Percentiles rank a stretch among this genome's conserved stretches.
Evolutionary conservation across 1,140 invertebrate species (phyloP).

Genomic region (Cotesia vestalis): DNA sequence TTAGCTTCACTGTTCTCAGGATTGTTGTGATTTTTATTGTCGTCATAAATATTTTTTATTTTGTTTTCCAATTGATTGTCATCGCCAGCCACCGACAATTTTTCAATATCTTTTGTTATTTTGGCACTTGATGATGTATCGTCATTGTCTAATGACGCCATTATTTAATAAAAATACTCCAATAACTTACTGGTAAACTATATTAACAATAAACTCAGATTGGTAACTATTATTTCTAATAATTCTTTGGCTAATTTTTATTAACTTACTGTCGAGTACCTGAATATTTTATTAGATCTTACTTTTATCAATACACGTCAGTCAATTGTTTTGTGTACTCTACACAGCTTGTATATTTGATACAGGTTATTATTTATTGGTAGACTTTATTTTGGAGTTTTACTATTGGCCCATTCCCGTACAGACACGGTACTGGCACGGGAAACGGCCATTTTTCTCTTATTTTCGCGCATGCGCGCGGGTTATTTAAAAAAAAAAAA

Average conservation of each 20-base stretch:
- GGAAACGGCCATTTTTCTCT: too few species aligned
- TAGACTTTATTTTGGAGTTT: too few species aligned
- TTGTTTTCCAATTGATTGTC: slow-evolving; percentile 31
- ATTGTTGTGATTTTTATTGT: slow-evolving; percentile 30
- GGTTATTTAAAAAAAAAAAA: too few species aligned
- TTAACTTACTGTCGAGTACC: not conserved
- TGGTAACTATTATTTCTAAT: too few species aligned
- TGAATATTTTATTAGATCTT: not conserved
- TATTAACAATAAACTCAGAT: too few species aligned
- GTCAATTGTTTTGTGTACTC: slow-evolving; percentile 7
- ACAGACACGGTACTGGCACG: too few species aligned
- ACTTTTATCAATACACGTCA: slow-evolving; percentile 9
- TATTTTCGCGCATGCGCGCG: too few species aligned
- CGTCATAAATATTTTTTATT: slow-evolving; percentile 5
- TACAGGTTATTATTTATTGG: too few species aligned
- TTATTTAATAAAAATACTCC: slow-evolving; percentile 36
- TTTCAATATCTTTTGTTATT: slow-evolving; percentile 51
- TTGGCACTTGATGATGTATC: slow-evolving; percentile 39
- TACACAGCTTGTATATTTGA: too few species aligned
- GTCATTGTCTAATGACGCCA: slow-evolving; percentile 55
- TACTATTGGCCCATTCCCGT: too few species aligned
- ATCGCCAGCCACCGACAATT: slow-evolving; percentile 46
- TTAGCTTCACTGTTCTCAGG: not conserved
- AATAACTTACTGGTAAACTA: too few species aligned
- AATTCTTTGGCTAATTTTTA: too few species aligned